Evolutionary conservation across 2,797 vertebrate species (phyloP), one percentile per base, ranked within the genome.

Genomic region (Pipistrellus nathusii): DNA sequence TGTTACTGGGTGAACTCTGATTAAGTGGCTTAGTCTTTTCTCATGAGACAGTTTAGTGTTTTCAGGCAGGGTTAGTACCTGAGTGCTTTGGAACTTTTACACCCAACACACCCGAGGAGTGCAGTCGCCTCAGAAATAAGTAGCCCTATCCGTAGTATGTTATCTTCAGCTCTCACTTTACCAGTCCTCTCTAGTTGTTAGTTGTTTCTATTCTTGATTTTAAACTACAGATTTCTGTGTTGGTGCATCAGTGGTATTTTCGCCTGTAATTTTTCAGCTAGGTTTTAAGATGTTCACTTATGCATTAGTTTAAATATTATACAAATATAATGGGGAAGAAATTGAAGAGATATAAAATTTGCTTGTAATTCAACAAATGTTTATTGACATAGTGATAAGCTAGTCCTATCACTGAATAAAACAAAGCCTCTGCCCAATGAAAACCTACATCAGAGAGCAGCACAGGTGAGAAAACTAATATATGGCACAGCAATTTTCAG

Each of bases 171-270:
- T 38, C 2, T 44, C 32, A 5, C 44, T 27, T 85, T 66, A 15
- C 44, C 25, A 38, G 17, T 30, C 32, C 14, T 53, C 18, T 59
- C 59, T 71, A 14, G 46, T 77, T 85, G 10, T 30, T 68, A 46
- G 17, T 30, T 85, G 38, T 38, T 51, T 94, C 38, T 94, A 5
- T 69, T 92, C 21, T 93, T 86, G 10, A 72, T 84, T 92, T 94
- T 85, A 78, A 81, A 73, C 72, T 59, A 35, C 9, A 72, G 44
- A 48, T 53, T 55, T 71, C 44, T 55, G 1, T 85, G 32, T 82
- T 92, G 55, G 27, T 72, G 8, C 15, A 57, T 69, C n/a, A 9
- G 6, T 81, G 82, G 41, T 75, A 85, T 62, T 95, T 88, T 57
- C 48, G n/a, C 17, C 53, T 48, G 0, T 73, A n/a, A 51, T n/a